Evolutionary conservation across 2,113 vertebrate genomes (phyloP).

Genomic region (Crypturellus undulatus): DNA sequence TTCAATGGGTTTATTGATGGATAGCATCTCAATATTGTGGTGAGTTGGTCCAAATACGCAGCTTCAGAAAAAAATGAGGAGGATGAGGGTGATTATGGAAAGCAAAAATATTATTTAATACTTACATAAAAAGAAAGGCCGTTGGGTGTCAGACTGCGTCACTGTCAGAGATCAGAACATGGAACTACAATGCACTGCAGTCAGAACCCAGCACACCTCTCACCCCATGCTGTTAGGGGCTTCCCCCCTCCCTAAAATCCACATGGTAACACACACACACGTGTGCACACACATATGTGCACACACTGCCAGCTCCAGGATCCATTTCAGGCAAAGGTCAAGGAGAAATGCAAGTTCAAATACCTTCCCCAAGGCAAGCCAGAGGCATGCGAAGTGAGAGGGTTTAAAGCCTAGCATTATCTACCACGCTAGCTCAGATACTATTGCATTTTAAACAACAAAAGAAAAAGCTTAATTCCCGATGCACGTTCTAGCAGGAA

Average conservation of each 20-base stretch:
- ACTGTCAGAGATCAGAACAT: neutral
- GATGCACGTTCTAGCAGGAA: neutral
- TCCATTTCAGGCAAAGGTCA: neutral
- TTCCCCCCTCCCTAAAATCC: neutral
- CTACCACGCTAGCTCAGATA: neutral
- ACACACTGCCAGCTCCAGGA: neutral
- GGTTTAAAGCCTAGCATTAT: neutral
- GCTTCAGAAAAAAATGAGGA: neutral
- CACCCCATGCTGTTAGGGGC: neutral
- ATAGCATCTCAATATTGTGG: neutral
- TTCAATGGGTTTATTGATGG: neutral
- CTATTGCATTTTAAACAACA: neutral
- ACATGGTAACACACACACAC: fast-evolving
- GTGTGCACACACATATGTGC: fast-evolving
- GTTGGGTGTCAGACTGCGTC: neutral
- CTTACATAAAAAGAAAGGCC: neutral
- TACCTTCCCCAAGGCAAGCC: neutral
- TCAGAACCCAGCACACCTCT: neutral
- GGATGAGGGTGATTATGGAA: neutral
- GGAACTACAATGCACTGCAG: neutral
- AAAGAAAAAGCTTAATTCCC: neutral
- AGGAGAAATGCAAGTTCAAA: neutral
- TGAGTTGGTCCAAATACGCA: neutral
- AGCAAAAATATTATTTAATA: neutral
- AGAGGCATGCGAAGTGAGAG: neutral